Base-by-base conservation (phyloP, 2,113 vertebrate species). In the Sclerurus mexicanus region DNA sequence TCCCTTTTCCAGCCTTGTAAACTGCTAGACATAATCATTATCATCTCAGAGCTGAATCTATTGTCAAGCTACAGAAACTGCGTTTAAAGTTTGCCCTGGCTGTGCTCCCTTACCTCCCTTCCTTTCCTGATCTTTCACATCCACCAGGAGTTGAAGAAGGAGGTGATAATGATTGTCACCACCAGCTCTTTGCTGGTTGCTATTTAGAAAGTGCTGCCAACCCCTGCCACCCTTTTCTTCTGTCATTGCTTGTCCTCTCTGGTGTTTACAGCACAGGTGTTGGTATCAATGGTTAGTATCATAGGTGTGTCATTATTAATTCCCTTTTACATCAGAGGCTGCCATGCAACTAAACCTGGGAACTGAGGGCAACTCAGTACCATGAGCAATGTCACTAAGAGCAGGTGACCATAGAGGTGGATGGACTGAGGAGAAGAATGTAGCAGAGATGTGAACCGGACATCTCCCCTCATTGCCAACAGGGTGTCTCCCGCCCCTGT, bases 401-500 rank as follows among this genome's bases (percentile, higher is more conserved):
- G 22, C 14, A 55, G 13, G 31, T 59, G 19, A 25, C 64, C 59
- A 37, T 16, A 58, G n/a, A 49, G 31, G 21, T 59, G 59, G 44
- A 35, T 58, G 25, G 72, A 53, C 24, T 40, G 39, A 44, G 49
- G 19, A 64, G 56, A 82, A 49, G 18, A 59, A 75, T 6, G 24
- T 16, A 47, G 33, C 6, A 4, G 42, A 68, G 42, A 18, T 77
- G 31, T 33, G 27, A 87, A 67, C 12, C n/a, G 44, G 42, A 46
- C 1, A 1, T 59, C 4, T 85, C 15, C 47, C 6, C 12, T 68
- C 21, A 21, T 44, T 81, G 20, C 19, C 31, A 73, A 6, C 16
- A 35, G 8, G 33, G 6, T 58, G 6, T 60, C 14, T 79, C 12
- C 23, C 27, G 55, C 12, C 11, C 3, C 9, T 0, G 0, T 28